These are phyloP conservation scores for Tribolium madens DNA, from an alignment of 1,140 invertebrate species.

Conservation along the genomic window DNA sequence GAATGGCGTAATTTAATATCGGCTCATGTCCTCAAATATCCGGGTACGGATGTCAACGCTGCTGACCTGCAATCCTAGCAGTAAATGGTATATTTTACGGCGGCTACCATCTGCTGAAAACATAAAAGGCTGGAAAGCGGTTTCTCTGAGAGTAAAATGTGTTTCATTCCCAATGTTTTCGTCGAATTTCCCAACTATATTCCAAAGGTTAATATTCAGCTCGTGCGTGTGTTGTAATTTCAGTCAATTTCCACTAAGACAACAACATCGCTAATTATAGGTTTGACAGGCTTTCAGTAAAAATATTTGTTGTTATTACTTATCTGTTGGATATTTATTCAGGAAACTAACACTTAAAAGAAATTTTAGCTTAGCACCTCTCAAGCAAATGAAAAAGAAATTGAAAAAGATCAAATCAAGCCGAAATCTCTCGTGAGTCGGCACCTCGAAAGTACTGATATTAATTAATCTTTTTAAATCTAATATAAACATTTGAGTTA, in stretches of 20 bases:
- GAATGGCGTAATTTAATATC: conserved; percentile 19
- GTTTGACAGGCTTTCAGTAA: not conserved
- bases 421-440: too few relatives aligned
- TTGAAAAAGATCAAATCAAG: too few relatives aligned
- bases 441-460: not conserved
- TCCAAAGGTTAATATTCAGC: not conserved
- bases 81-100: conserved; percentile 36
- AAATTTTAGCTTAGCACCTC: too few relatives aligned
- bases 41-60: conserved; percentile 26
- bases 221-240: not conserved
- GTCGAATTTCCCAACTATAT: not conserved
- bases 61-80: conserved; percentile 36
- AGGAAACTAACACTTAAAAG: too few relatives aligned
- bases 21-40: conserved; percentile 27
- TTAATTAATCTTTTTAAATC: not conserved
- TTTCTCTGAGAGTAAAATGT: not conserved
- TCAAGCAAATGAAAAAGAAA: too few relatives aligned
- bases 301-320: not conserved
- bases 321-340: too few relatives aligned
- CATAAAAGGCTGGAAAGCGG: conserved; percentile 17
- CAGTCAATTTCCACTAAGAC: not conserved
- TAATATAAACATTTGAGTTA: not conserved
- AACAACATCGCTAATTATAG: not conserved
- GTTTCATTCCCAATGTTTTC: not conserved
- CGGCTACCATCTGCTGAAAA: conserved; percentile 8